These are phyloP conservation scores for Oxystoma pomonae DNA, from an alignment of 2,888 invertebrate species.

Conservation along the genomic window DNA sequence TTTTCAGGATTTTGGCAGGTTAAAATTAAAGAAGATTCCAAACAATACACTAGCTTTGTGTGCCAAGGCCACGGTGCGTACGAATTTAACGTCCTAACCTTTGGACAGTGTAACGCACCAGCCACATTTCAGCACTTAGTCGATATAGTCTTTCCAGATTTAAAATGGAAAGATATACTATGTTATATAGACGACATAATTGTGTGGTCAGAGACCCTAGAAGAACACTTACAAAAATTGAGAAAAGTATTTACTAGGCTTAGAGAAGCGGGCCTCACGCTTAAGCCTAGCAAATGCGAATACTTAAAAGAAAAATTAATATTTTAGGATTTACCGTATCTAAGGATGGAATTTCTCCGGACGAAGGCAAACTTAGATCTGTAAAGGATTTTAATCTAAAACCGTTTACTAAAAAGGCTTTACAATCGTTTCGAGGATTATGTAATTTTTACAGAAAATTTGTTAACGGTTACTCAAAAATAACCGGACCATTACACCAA, in stretches of 20 bases:
- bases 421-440: neutral
- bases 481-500: neutral
- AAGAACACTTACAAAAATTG: neutral
- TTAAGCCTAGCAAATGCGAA: neutral
- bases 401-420: neutral
- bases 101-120: neutral
- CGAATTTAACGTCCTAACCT: slow-evolving; percentile 7
- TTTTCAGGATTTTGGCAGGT: slow-evolving; percentile 7
- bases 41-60: slow-evolving; percentile 1
- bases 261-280: neutral
- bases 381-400: neutral
- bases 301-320: neutral
- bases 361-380: neutral
- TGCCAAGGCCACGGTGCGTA: slow-evolving; percentile 1
- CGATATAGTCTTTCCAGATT: neutral
- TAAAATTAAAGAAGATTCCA: neutral
- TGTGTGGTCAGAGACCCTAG: neutral
- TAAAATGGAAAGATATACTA: slow-evolving; percentile 3
- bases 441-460: neutral
- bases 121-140: neutral
- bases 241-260: neutral
- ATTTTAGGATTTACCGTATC: neutral
- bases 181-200: neutral
- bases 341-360: neutral
- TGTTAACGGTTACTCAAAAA: neutral